Percentiles rank a stretch among this genome's conserved stretches.
phyloP scores from a whole-genome alignment of 1,140 invertebrate species.

The Chlorops oryzae region DNA sequence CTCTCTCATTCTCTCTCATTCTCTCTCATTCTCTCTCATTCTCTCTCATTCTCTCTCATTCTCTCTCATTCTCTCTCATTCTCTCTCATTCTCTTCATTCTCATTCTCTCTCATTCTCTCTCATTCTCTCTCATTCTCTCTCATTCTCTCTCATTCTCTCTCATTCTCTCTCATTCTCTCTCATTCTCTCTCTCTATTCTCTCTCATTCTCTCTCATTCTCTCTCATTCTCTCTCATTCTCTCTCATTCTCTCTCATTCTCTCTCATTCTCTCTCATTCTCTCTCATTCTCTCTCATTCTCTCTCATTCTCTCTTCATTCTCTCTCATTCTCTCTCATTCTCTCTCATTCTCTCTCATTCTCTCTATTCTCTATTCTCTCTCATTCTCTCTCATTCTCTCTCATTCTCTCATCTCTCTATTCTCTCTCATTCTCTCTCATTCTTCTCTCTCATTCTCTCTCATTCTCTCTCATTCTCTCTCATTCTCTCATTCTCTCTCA shows the following conservation, averaged over 20 bases:
- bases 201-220: background rate
- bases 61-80: background rate
- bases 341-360: background rate
- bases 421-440: background rate
- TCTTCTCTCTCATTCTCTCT: background rate
- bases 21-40: background rate
- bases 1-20: background rate
- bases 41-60: background rate
- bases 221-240: background rate
- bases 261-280: background rate
- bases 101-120: background rate
- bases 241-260: background rate
- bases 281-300: background rate
- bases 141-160: background rate
- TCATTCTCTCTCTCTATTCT: background rate
- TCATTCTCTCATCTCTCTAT: background rate
- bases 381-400: background rate
- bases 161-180: background rate
- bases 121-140: background rate
- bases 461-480: background rate
- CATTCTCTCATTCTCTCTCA: background rate
- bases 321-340: background rate
- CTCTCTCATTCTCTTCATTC: background rate
- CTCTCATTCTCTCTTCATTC: background rate
- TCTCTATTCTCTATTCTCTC: background rate